phyloP scores from a whole-genome alignment of 64 coral and sea anemone species.

The Exaiptasia diaphana region DNA sequence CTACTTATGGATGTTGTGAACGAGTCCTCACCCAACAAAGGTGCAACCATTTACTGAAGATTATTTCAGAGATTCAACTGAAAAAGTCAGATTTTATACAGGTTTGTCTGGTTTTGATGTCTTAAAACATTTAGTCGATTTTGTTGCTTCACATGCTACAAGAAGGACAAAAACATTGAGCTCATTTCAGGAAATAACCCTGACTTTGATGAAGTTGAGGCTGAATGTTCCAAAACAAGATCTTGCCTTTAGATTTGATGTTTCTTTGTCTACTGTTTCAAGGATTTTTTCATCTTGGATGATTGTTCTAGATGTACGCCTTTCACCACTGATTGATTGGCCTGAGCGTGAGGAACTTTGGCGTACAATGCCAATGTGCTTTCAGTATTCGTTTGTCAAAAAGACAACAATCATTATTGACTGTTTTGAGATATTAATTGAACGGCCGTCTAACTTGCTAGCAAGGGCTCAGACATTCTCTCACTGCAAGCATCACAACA shows the following conservation, averaged over 20 bases:
- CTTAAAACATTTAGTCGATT: too few relatives aligned
- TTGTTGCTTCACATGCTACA: too few relatives aligned
- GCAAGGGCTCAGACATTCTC: conserved; percentile 3
- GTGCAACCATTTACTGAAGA: too few relatives aligned
- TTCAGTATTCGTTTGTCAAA: not conserved
- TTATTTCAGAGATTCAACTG: too few relatives aligned
- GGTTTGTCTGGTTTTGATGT: too few relatives aligned
- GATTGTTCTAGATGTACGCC: not conserved
- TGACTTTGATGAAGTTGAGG: not conserved
- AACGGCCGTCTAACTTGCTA: not conserved
- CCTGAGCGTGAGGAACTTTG: not conserved
- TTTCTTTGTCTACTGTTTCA: not conserved
- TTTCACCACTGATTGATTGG: not conserved
- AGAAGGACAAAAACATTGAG: not conserved
- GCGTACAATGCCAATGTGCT: not conserved
- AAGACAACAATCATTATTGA: not conserved
- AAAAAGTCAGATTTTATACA: too few relatives aligned
- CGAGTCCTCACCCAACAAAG: too few relatives aligned
- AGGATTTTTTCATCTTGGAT: not conserved
- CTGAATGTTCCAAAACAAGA: not conserved
- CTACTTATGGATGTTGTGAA: too few relatives aligned
- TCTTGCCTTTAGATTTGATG: not conserved
- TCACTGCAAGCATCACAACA: conserved; percentile 1
- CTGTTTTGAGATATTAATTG: conserved; percentile 2
- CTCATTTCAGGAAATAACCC: not conserved